Evolutionary conservation across 2,113 vertebrate genomes (phyloP).

Genomic region (Chascanopsetta lugubris): DNA sequence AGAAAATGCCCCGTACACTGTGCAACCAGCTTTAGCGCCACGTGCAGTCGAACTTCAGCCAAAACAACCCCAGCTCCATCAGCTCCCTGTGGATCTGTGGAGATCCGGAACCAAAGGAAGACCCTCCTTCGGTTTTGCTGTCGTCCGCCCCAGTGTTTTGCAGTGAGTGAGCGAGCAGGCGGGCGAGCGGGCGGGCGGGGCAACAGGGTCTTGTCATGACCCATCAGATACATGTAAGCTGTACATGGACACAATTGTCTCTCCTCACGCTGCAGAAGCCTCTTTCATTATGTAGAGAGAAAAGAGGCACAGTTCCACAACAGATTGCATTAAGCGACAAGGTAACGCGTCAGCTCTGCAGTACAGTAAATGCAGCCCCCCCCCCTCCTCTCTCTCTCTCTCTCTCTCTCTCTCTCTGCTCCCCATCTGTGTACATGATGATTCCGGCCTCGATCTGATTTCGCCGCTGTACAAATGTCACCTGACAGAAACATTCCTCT

Average conservation of each 20-base stretch:
- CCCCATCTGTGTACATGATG: neutral
- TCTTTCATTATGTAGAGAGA: slow-evolving; percentile 35
- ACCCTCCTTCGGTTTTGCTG: neutral
- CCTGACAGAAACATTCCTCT: slow-evolving; percentile 30
- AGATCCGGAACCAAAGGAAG: slow-evolving; percentile 24
- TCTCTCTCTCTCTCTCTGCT: too few species aligned
- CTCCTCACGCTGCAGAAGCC: slow-evolving; percentile 16
- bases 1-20: too few species aligned
- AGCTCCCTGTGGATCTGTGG: slow-evolving; percentile 33
- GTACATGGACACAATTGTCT: neutral
- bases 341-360: slow-evolving; percentile 11
- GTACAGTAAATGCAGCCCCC: neutral
- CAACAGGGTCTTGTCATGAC: slow-evolving; percentile 5
- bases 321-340: slow-evolving; percentile 7
- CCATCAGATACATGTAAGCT: neutral
- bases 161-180: too few species aligned
- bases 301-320: neutral
- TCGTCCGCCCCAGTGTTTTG: slow-evolving; percentile 9
- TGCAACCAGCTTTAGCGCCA: neutral
- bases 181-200: too few species aligned
- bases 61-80: slow-evolving; percentile 1
- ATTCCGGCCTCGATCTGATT: slow-evolving; percentile 5
- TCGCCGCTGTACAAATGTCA: slow-evolving; percentile 10
- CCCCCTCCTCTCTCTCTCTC: too few species aligned
- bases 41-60: neutral